These are phyloP conservation scores for Ptyas mucosa DNA, from an alignment of 2,113 vertebrate genomes.

Conservation along the genomic window DNA sequence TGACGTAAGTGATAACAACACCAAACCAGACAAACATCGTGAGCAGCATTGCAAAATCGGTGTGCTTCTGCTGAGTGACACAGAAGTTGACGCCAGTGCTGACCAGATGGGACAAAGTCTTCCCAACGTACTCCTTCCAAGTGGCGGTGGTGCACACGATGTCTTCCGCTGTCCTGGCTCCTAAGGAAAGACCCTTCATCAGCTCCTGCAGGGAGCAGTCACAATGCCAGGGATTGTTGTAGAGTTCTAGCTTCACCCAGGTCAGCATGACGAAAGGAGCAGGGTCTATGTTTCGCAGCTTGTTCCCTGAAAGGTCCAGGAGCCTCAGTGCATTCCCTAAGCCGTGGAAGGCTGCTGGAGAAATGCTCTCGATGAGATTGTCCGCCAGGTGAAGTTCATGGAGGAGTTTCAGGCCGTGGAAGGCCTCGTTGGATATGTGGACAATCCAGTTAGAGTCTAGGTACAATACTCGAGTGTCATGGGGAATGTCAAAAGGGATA, in stretches of 20 bases:
- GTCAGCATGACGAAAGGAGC: constrained; percentile 66
- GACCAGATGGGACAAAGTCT: constrained; percentile 69
- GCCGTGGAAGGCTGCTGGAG: constrained; percentile 67
- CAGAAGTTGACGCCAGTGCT: constrained; percentile 74
- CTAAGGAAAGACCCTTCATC: constrained; percentile 72
- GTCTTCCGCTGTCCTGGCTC: constrained; percentile 68
- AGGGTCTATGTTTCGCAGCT: constrained; percentile 63
- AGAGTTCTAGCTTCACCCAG: constrained; percentile 70
- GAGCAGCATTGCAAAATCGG: constrained; percentile 73
- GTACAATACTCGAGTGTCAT: constrained; percentile 69
- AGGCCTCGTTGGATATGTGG: constrained; percentile 66
- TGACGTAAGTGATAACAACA: constrained; percentile 72
- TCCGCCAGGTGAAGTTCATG: constrained; percentile 74
- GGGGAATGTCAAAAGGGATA: constrained; percentile 70
- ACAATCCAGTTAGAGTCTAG: constrained; percentile 76
- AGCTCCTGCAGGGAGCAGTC: constrained; percentile 76
- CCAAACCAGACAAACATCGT: constrained; percentile 79
- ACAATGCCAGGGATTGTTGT: constrained; percentile 79
- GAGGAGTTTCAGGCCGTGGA: constrained; percentile 67
- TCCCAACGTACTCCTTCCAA: constrained; percentile 67
- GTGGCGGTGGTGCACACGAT: constrained; percentile 74
- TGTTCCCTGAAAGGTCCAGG: constrained; percentile 76
- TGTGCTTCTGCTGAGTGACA: constrained; percentile 63
- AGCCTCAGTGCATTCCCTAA: constrained; percentile 68
- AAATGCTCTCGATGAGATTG: constrained; percentile 73